Conservation (phyloP, 2,888 invertebrate genomes). For the Caenorhabditis parvicauda region DNA sequence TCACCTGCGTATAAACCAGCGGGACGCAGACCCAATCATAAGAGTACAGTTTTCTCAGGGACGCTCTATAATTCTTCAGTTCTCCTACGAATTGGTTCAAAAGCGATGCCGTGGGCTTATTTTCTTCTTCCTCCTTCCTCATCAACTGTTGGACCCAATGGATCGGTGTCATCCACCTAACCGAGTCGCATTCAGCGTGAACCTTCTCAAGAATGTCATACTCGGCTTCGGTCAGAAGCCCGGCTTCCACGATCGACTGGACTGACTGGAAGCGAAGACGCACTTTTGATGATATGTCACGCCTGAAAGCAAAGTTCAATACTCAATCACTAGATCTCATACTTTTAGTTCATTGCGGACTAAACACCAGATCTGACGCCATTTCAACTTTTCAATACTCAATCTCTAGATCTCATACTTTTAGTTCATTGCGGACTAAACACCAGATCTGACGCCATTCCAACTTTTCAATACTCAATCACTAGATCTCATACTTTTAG, state of each 20-base stretch:
- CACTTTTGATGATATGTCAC: slow-evolving; percentile 47
- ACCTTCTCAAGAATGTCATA: slow-evolving; percentile 31
- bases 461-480: no score
- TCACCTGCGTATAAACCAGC: slow-evolving; percentile 38
- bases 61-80: slow-evolving; percentile 35
- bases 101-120: slow-evolving; percentile 38
- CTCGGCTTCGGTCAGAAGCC: slow-evolving; percentile 42
- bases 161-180: slow-evolving; percentile 51
- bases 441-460: background rate
- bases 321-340: no score
- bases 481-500: no score
- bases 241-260: slow-evolving; percentile 29
- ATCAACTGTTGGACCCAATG: slow-evolving; percentile 50
- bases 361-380: no score
- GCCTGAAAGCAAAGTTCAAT: slow-evolving; percentile 29
- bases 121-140: slow-evolving; percentile 34
- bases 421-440: no score
- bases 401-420: no score
- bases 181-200: slow-evolving; percentile 30
- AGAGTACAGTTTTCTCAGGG: slow-evolving; percentile 34
- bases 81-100: slow-evolving; percentile 37
- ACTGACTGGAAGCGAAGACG: slow-evolving; percentile 47
- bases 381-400: no score
- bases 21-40: slow-evolving; percentile 54
- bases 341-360: no score